Percentiles rank a stretch among this genome's conserved stretches.
Conservation (phyloP, 2,113 vertebrate species). For the Platycercus adscitus region DNA sequence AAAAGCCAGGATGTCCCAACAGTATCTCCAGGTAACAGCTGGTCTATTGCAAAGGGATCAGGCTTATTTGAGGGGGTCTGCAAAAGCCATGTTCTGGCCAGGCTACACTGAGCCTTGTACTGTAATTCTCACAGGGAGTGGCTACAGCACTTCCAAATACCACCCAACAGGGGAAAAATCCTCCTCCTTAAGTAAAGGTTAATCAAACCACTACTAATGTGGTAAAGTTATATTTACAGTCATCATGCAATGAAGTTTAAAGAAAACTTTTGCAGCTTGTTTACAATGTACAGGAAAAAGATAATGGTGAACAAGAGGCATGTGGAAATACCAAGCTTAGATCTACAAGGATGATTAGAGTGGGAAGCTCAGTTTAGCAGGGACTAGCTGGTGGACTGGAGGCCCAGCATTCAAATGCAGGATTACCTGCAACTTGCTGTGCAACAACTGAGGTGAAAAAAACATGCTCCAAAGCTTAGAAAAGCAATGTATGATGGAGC, state of each 20-base stretch:
- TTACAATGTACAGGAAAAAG: not conserved
- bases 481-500: not conserved
- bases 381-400: not conserved
- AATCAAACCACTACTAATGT: not conserved
- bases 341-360: not conserved
- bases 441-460: not conserved
- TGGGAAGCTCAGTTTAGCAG: not conserved
- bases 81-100: not conserved
- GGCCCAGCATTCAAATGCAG: not conserved
- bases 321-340: not conserved
- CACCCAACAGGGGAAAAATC: not conserved
- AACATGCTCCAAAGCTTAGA: too few relatives aligned
- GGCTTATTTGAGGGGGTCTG: not conserved
- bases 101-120: not conserved
- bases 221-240: not conserved
- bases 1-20: not conserved
- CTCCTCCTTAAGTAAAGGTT: not conserved
- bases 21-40: not conserved
- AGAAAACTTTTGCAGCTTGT: not conserved
- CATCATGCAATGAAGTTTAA: not conserved
- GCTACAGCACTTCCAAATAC: not conserved
- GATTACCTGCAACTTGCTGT: not conserved
- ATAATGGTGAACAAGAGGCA: fast-evolving
- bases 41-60: not conserved
- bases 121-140: not conserved